These are phyloP conservation scores for Peromyscus nudipes DNA, from an alignment of 2,797 vertebrate genomes.

Conservation along the genomic window DNA sequence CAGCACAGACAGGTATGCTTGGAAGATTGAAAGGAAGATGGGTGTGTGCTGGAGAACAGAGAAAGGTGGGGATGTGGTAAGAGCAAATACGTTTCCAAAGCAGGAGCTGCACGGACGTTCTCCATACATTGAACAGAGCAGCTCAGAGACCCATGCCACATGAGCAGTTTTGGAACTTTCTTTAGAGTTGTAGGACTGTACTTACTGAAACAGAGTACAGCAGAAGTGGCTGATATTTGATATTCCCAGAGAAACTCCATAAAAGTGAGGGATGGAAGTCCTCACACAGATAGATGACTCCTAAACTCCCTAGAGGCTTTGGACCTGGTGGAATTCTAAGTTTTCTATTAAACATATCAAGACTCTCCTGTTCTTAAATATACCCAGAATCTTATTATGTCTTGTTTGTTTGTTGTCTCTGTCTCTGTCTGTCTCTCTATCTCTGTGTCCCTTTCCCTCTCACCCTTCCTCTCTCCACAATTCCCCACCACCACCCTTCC, in stretches of 20 bases:
- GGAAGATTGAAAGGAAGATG: neutral
- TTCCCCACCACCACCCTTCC: neutral
- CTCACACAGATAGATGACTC: neutral
- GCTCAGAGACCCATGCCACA: neutral
- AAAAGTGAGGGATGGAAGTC: neutral
- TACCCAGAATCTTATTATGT: neutral
- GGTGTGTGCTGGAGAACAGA: neutral
- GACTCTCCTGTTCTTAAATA: neutral
- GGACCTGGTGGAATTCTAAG: neutral
- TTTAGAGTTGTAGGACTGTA: neutral
- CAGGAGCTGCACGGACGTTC: neutral
- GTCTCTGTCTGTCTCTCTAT: neutral
- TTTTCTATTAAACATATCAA: neutral
- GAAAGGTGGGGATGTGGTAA: neutral
- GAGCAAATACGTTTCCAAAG: neutral
- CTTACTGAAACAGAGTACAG: neutral
- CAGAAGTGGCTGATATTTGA: neutral
- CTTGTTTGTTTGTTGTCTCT: neutral
- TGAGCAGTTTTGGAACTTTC: neutral
- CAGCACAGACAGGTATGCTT: neutral
- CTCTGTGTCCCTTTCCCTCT: neutral
- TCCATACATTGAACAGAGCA: rapidly evolving
- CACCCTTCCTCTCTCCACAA: neutral
- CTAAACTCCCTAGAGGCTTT: neutral
- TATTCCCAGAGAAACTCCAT: neutral